Evolutionary conservation across 1,140 invertebrate genomes (phyloP), one percentile per base, ranked within the genome.

Genomic region (Sarcophaga bullata): DNA sequence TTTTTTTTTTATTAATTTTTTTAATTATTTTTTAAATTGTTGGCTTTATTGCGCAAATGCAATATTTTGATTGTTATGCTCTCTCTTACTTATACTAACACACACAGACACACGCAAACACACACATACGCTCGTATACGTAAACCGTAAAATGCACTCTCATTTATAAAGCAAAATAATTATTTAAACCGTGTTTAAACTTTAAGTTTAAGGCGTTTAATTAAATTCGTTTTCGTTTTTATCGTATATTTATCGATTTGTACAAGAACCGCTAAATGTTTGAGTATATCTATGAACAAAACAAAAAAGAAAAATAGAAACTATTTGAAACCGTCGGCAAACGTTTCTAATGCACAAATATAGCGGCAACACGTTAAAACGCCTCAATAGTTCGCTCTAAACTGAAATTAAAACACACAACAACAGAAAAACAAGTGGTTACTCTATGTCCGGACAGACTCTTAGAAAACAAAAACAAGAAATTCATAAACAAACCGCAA

Each of bases 311-410:
- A 48, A 50, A 78, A 78, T 37, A 37, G 25, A 78, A 46, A 46
- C 73, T 58, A 37, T 37, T 37, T 37, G 25, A 76, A 78, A 78
- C 47, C 75, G 75, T 78, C 75, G 75, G 75, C n/a, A 50, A 50
- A 13, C 13, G 47, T 73, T 46, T 73, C 73, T 47, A 76, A 49
- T 46, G 47, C 17, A 78, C 9, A 78, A 78, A 78, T 78, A 78
- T 17, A 52, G 75, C 75, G 75, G 75, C 75, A 78, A 78, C 75
- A 78, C 75, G 75, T 78, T 78, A 78, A 78, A 50, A 78, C 75
- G 75, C 49, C 75, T 78, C 75, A 78, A 78, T 78, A 78, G 75
- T 78, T 78, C 75, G 75, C 75, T 78, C 48, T 78, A 78, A 78
- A 78, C 75, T 78, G 49, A 78, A 78, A 46, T 78, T 49, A 17